Base-by-base conservation (phyloP, 2,113 vertebrate species). In the Heliornis fulica region DNA sequence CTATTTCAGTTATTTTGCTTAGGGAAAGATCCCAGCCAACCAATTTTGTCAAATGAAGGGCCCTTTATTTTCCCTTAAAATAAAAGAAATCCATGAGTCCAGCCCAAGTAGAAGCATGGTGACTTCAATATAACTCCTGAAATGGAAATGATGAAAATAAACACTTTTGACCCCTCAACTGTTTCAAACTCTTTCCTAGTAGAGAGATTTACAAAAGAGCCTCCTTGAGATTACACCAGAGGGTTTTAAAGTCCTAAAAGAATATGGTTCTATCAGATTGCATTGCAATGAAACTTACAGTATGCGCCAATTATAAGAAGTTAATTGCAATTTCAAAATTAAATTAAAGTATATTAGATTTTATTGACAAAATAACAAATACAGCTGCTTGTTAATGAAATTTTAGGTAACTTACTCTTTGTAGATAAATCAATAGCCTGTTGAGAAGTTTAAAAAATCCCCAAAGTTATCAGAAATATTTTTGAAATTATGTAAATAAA, bases 361-460 rank as follows among this genome's bases (percentile, higher is more conserved):
- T 76, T 96, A 94, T 84, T 89, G 53, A 74, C 61, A 89, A 81
- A 94, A 85, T 72, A 79, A 83, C 32, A 93, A 90, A 80, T 76
- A 56, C 13, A 72, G 26, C 4, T 87, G 5, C 22, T 88, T 93
- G 64, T 83, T 93, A 92, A 83, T 80, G 16, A 79, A 43, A 29
- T 59, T 69, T 88, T 45, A 51, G 64, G 21, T 87, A 90, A 84
- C 75, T 90, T 68, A 45, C 81, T 90, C 10, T 66, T 83, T 89
- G 20, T 82, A 48, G 41, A 85, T 7, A 28, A 89, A 91, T 90
- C 45, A 87, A 84, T 59, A 53, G 22, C 4, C 3, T 69, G 4
- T 72, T 81, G 28, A 57, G 77, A 59, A 85, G 34, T 65, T 79
- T 20, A 60, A 15, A 83, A 80, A 81, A n/a, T 53, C 56, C n/a